Percentiles rank a stretch among this genome's conserved stretches.
Conservation (phyloP, 2,888 invertebrate species). For the Stenoptilia bipunctidactyla region DNA sequence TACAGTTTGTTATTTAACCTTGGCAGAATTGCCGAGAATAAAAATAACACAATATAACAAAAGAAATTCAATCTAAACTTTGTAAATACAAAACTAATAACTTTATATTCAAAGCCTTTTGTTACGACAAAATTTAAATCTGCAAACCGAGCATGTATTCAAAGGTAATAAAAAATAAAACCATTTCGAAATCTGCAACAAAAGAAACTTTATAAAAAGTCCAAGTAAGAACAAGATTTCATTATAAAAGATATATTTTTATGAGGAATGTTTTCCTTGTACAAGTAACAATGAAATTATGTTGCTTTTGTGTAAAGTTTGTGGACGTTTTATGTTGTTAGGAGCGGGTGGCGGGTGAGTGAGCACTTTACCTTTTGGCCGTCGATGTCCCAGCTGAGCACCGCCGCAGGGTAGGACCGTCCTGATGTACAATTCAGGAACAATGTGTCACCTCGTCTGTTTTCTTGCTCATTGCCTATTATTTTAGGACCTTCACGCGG, state of each 20-base stretch:
- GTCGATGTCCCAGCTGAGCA: conserved; percentile 83
- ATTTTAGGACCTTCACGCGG: conserved; percentile 82
- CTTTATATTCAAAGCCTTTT: too few relatives aligned
- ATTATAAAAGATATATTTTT: conserved; percentile 1
- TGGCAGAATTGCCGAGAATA: too few relatives aligned
- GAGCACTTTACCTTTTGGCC: conserved; percentile 80
- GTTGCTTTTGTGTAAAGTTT: neutral
- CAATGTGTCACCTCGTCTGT: conserved; percentile 80
- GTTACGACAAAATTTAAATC: too few relatives aligned
- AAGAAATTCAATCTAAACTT: too few relatives aligned
- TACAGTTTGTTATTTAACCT: too few relatives aligned
- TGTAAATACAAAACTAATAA: too few relatives aligned
- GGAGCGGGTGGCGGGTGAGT: neutral
- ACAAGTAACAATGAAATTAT: conserved; percentile 1
- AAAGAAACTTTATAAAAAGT: neutral
- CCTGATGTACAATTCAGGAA: conserved; percentile 84
- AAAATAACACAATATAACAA: too few relatives aligned
- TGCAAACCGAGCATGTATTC: too few relatives aligned
- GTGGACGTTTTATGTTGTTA: neutral
- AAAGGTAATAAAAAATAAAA: too few relatives aligned
- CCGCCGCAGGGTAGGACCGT: conserved; percentile 80
- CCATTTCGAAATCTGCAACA: neutral
- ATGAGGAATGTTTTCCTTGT: conserved; percentile 3
- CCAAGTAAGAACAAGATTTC: neutral
- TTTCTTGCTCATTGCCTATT: conserved; percentile 79